Evolutionary conservation across 2,797 vertebrate genomes (phyloP).

Genomic region (Rachycentron canadum): DNA sequence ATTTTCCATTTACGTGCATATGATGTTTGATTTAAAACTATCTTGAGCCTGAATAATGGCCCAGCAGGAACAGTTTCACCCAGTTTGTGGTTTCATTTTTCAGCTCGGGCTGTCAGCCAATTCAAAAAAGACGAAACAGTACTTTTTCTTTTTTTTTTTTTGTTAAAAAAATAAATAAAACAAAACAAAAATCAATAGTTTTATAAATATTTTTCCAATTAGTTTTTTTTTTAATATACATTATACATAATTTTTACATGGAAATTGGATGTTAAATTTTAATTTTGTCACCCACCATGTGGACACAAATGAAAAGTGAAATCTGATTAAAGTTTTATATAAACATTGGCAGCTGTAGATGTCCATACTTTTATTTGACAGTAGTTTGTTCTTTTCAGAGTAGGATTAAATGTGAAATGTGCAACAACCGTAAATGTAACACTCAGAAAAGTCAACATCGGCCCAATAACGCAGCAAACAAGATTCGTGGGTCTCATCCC

Average conservation of each 20-base stretch:
- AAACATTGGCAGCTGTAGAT: conserved; percentile 7
- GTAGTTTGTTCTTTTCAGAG: background rate
- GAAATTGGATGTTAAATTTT: background rate
- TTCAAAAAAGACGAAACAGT: background rate
- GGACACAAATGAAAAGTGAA: background rate
- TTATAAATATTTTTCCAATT: too few relatives aligned
- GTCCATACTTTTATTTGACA: background rate
- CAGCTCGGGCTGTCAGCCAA: too few relatives aligned
- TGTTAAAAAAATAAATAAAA: too few relatives aligned
- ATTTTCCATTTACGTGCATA: background rate
- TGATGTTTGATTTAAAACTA: background rate
- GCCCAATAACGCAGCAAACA: background rate
- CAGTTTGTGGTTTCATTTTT: too few relatives aligned
- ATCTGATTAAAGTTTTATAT: background rate
- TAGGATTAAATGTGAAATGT: background rate
- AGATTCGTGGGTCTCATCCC: conserved; percentile 6
- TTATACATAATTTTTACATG: too few relatives aligned
- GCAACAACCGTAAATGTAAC: background rate
- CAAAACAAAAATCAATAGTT: too few relatives aligned
- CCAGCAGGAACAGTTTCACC: too few relatives aligned
- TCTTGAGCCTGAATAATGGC: too few relatives aligned
- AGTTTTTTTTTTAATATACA: background rate
- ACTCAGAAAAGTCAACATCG: background rate
- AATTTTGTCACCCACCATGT: background rate
- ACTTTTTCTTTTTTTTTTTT: background rate